Evolutionary conservation across 2,113 vertebrate species (phyloP), one percentile per base, ranked within the genome.

Genomic region (Alethe castanea): DNA sequence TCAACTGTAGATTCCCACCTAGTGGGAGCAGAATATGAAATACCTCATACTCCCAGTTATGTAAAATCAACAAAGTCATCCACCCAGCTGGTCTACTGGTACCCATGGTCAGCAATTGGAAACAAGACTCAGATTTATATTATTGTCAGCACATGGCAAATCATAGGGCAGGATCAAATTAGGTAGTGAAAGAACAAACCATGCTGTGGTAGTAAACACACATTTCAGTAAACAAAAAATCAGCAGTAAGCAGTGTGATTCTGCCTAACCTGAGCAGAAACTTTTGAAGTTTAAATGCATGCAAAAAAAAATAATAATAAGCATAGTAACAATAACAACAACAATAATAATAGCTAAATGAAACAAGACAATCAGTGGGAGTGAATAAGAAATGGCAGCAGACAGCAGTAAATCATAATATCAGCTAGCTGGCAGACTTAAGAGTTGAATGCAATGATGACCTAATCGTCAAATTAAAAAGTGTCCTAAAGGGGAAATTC

Each of bases 1-100:
- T 90, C 70, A 95, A 31, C 70, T 81, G 67, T 66, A 88, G 81
- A 91, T 94, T 92, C 71, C 28, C 72, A 91, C 64, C 65, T 84
- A 77, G 53, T 61, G 69, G 47, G 60, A 91, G 28, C 12, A 76
- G 14, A 74, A n/a, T 85, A 40, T 66, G 78, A 92, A 94, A 76
- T 66, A 67, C 47, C 18, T 92, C 29, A 28, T 66, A 77, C 12
- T 61, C 35, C 35, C 64, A 47, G 29, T 29, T 70, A 74, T 14
- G 9, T 38, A 85, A 50, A 74, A 93, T 65, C 64, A 93, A 62
- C 54, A 59, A 72, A 81, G 45, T 74, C 53, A 85, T 67, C 45
- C 53, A 52, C 40, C 8, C 80, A 66, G 25, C 57, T 88, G 62
- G 35, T 74, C n/a, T 44, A 10, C 73, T 77, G 44, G 17, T 80